A percentile compares a stretch with the other conserved stretches of the same genome.
Conservation (phyloP, 1,140 invertebrate genomes). For the Drosophila punjabiensis region DNA sequence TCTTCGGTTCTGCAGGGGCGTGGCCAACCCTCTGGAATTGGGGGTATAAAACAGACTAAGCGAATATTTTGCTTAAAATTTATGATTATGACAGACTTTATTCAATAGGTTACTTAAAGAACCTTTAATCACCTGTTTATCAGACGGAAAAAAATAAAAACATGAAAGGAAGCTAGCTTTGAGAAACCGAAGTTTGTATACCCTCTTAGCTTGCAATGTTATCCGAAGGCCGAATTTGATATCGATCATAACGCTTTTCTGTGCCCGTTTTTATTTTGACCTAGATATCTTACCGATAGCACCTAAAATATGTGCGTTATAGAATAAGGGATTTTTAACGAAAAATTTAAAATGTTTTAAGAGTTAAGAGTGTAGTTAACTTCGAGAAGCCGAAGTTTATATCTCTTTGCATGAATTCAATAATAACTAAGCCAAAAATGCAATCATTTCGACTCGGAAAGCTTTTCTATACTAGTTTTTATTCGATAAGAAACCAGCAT, state of each 20-base stretch:
- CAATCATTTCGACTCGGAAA: no score
- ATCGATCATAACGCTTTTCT: not conserved
- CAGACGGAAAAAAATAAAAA: not conserved
- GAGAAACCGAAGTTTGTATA: not conserved
- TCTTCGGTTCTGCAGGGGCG: conserved; percentile 19
- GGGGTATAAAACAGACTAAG: not conserved
- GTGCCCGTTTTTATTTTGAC: no score
- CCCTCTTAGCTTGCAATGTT: not conserved
- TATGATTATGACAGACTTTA: not conserved
- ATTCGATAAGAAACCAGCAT: no score
- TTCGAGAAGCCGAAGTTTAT: no score
- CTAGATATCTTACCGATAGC: no score
- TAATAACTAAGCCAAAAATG: not conserved
- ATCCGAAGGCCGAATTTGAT: not conserved
- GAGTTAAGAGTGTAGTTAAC: no score
- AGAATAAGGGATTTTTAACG: no score
- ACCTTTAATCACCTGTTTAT: not conserved
- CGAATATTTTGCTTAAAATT: not conserved
- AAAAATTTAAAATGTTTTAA: no score
- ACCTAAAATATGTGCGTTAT: no score
- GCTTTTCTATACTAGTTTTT: no score
- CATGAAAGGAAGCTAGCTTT: not conserved
- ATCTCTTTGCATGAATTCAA: no score
- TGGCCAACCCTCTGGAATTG: not conserved
- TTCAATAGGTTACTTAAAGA: not conserved